Evolutionary conservation across 2,797 vertebrate species (phyloP), one percentile per base, ranked within the genome.

Genomic region (Sebastes matsubarae): DNA sequence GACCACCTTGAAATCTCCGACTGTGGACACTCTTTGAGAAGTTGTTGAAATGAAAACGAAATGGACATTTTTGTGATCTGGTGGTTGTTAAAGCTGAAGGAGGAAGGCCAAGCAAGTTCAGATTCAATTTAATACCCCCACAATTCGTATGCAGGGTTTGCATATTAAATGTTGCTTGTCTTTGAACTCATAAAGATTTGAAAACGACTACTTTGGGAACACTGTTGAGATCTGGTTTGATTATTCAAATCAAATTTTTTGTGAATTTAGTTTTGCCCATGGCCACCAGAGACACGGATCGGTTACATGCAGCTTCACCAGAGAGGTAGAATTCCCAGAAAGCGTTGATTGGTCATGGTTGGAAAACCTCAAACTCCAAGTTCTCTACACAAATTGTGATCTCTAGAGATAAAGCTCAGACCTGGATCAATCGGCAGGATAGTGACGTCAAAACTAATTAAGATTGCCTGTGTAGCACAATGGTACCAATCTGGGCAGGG

Each of bases 371-470:
- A 79, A 90, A 87, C 64, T 75, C 50, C 77, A 60, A 72, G 66
- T 90, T 82, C 59, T 68, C 87, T 70, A 82, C 69, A 75, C 86
- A 92, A 92, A 93, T 89, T 87, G 89, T 61, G 86, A 89, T 94
- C 90, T 89, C 83, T 2, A 50, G 84, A 80, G 93, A 92, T 89
- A 78, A 87, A 89, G 77, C 73, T 70, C 57, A 64, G 77, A 32
- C 72, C 67, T 11, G 58, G 83, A 91, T 94, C 91, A 92, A 91
- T 83, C 65, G 42, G 68, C 88, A 60, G 87, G 76, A 80, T 72
- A 61, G 86, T 92, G 89, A 93, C 89, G 88, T 93, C 91, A 93
- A 93, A 95, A 90, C 93, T 93, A 94, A 96, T 96, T 95, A 95
- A 94, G 93, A 93, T 89, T 89, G 90, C 81, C 73, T 32, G 67